Base-by-base conservation (phyloP, 1,140 invertebrate species). In the Saccostrea echinata region DNA sequence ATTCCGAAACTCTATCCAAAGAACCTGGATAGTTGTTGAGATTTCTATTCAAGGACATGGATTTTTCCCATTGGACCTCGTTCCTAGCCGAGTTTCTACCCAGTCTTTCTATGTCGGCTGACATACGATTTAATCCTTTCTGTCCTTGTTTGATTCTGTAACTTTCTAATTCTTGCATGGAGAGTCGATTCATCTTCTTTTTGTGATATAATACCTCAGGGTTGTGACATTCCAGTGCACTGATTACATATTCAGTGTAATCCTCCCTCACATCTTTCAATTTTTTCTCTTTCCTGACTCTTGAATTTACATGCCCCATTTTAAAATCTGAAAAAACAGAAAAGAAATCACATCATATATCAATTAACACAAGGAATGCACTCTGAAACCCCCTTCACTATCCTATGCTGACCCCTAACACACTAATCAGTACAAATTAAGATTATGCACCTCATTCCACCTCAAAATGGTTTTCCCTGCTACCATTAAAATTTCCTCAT, bases 281-380 rank as follows among this genome's bases (percentile, higher is more conserved):
- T 51, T 81, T 85, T 81, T 87, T 89, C 84, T 82, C 85, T 33
- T 87, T 87, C 13, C 27, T 84, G n/a, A 33, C 33, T 33, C 52
- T 86, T 71, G 88, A 89, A 24, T 89, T 86, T 61, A 84, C 86
- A 87, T 89, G 88, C 57, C 88, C 88, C 88, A 89, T 89, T 52
- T 55, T 87, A 61, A 33, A 43, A 33, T 87, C 86, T 87, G 81
- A 83, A 83, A 83, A 76, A 76, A 33, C 13, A 64, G 57, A 76
- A 16, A 33, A 16, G 27, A 76, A 76, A 76, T 76, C 16, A 76
- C 68, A 76, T 76, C 27, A 76, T 76, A 16, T 33, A 76, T 76
- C 27, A 76, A 33, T 76, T 76, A 43, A 43, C 30, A 76, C 68
- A 76, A 33, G 12, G 68, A 13, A 33, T 76, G 68, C 27, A 76